These are phyloP conservation scores for Molothrus aeneus DNA, from an alignment of 2,797 vertebrate species.

Conservation along the genomic window DNA sequence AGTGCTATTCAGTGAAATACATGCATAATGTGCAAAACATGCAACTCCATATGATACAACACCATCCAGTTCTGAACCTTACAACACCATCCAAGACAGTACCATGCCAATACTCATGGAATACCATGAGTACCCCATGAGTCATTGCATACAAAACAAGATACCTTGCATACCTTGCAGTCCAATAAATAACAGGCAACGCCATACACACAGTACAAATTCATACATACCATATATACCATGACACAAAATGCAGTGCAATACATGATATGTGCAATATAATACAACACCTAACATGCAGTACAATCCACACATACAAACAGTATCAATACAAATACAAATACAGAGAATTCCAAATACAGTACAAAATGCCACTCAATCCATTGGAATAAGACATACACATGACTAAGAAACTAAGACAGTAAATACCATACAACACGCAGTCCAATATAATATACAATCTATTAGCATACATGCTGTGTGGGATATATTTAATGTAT, in stretches of 20 bases:
- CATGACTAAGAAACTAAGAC: background rate
- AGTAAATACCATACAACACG: background rate
- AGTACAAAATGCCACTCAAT: background rate
- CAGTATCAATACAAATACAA: background rate
- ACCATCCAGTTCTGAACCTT: background rate
- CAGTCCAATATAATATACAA: background rate
- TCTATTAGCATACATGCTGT: background rate
- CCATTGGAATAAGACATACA: background rate
- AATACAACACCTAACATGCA: background rate
- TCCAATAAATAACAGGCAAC: background rate
- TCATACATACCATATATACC: too few species aligned
- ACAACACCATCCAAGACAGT: background rate
- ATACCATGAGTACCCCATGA: background rate
- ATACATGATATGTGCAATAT: fast-evolving
- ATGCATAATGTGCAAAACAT: background rate
- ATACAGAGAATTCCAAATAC: background rate
- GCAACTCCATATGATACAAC: fast-evolving
- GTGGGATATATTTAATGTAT: background rate
- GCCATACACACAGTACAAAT: fast-evolving
- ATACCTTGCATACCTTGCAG: background rate
- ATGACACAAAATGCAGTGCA: background rate
- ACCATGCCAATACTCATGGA: background rate
- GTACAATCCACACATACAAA: background rate
- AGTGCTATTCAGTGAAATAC: background rate
- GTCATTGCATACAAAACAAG: too few species aligned